phyloP scores from a whole-genome alignment of 92 coral and sea anemone genomes.

The Epizoanthus ramosus region DNA sequence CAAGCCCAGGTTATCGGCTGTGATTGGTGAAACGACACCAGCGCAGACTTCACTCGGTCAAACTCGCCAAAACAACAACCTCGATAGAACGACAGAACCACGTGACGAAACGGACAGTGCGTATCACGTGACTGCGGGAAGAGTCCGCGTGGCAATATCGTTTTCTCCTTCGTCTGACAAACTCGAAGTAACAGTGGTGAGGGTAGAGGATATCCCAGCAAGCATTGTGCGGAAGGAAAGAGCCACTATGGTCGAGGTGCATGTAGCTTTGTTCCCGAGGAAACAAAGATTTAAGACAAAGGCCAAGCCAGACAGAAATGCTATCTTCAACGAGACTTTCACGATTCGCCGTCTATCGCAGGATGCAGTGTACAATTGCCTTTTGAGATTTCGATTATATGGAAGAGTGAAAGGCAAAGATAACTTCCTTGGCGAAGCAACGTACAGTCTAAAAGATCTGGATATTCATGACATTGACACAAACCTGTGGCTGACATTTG shows the following conservation, averaged over 20 bases:
- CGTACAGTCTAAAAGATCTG: constrained; percentile 39
- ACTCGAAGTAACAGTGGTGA: constrained; percentile 30
- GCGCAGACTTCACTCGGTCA: neutral
- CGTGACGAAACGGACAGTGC: constrained; percentile 19
- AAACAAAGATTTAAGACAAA: constrained; percentile 38
- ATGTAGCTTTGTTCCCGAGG: constrained; percentile 38
- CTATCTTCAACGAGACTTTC: constrained; percentile 37
- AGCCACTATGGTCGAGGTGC: constrained; percentile 37
- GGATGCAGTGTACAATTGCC: constrained; percentile 33
- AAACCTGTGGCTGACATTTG: constrained; percentile 41
- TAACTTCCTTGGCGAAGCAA: constrained; percentile 41
- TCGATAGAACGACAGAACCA: constrained; percentile 3
- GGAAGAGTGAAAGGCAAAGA: constrained; percentile 35
- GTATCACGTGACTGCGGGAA: constrained; percentile 31
- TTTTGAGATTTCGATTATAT: constrained; percentile 27
- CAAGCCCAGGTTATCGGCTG: constrained; percentile 1
- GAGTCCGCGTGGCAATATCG: constrained; percentile 29
- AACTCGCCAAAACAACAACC: neutral
- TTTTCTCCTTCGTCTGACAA: constrained; percentile 37
- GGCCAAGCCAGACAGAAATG: constrained; percentile 29
- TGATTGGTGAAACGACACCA: neutral
- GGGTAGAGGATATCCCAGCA: constrained; percentile 40
- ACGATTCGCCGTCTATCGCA: constrained; percentile 41
- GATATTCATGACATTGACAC: constrained; percentile 39
- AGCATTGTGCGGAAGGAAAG: constrained; percentile 11